These are phyloP conservation scores for Anarrhichthys ocellatus DNA, from an alignment of 2,113 vertebrate species.

Conservation along the genomic window DNA sequence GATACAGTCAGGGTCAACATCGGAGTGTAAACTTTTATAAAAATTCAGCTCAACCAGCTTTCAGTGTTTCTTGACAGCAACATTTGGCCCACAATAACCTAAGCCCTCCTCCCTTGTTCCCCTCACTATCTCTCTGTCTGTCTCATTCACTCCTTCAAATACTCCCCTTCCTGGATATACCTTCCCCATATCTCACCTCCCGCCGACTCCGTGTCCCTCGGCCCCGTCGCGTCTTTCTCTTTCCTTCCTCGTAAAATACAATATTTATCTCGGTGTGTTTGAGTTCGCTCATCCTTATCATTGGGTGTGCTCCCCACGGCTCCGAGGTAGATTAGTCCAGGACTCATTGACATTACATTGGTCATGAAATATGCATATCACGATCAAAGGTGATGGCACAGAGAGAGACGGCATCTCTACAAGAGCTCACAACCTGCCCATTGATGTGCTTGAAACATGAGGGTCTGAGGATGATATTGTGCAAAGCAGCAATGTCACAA, in stretches of 20 bases:
- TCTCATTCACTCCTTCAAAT: constrained; percentile 41
- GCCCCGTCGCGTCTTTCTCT: constrained; percentile 58
- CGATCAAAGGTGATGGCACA: constrained; percentile 78
- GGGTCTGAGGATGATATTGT: constrained; percentile 10
- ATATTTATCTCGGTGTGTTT: constrained; percentile 79
- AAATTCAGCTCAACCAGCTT: constrained; percentile 32
- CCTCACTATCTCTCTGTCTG: constrained; percentile 6
- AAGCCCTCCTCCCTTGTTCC: not conserved
- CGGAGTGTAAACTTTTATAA: constrained; percentile 32
- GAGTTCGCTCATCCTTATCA: constrained; percentile 80
- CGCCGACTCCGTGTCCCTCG: constrained; percentile 45
- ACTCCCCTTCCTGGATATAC: constrained; percentile 39
- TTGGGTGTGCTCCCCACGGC: constrained; percentile 72
- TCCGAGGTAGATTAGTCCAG: constrained; percentile 76
- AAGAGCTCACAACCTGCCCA: constrained; percentile 59
- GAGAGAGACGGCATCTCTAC: constrained; percentile 68
- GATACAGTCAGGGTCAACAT: constrained; percentile 42
- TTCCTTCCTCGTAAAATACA: constrained; percentile 69
- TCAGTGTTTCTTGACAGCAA: constrained; percentile 42
- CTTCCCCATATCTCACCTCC: constrained; percentile 54
- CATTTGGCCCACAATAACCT: constrained; percentile 57
- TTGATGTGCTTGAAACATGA: constrained; percentile 64
- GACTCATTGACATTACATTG: constrained; percentile 82
- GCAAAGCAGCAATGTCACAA: constrained; percentile 26
- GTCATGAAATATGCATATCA: constrained; percentile 84